Base-by-base conservation (phyloP, 2,888 invertebrate species). In the Drosophila setosimentum region DNA sequence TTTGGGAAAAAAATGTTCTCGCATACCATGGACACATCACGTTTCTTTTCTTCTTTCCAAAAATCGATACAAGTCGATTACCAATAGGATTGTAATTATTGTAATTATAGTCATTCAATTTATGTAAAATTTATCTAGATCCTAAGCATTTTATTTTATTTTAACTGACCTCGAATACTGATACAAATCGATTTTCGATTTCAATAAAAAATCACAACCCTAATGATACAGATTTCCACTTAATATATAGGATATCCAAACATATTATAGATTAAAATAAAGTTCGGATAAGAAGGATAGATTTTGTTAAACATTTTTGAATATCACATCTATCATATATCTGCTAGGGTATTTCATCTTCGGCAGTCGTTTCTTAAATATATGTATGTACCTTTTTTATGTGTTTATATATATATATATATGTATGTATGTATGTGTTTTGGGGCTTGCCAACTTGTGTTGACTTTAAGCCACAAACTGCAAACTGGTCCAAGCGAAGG, bases 401-500 rank as follows among this genome's bases (percentile, higher is more conserved):
- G 45, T 16, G 45, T 16, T 16, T 45, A 16, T 33, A 27, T 59
- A 16, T 45, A 21, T 27, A 48, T 59, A 18, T 48, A 54, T 45
- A 4, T 24, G 21, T 35, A 29, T 18, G 10, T 24, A 21, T 49
- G 40, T 32, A 10, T n/a, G 33, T 16, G n/a, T 24, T 27, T 60
- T 50, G 45, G 53, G 40, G 45, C 27, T 42, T 45, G 63, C 55
- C 62, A 62, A 76, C 58, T 76, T 76, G 57, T 65, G 57, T 58
- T 54, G 51, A 45, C 45, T 70, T 67, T 60, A 72, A 73, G 76
- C 82, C 45, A 30, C 29, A 73, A 78, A 84, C 68, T 69, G 51
- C 59, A 51, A 69, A 89, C 89, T 72, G 87, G 87, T 84, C 80
- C 80, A 64, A 50, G 33, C 69, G 80, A 84, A 87, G 85, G 85